Percentiles rank a stretch among this genome's conserved stretches.
These are phyloP conservation scores for Drosophila greeni DNA, from an alignment of 2,888 invertebrate species.

Conservation along the genomic window DNA sequence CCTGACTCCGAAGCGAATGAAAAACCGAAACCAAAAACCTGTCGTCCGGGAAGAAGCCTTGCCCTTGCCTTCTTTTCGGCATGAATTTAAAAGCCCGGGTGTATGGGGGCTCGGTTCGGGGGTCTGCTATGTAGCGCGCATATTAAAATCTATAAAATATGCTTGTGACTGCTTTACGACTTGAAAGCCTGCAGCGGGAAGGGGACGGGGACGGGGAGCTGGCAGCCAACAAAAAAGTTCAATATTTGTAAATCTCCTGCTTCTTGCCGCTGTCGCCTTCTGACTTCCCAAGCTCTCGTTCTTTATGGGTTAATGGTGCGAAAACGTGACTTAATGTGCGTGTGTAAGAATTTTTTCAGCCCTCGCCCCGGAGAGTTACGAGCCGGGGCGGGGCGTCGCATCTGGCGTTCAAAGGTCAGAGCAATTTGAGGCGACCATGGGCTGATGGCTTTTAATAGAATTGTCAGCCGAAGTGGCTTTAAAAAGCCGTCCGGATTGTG, in stretches of 20 bases:
- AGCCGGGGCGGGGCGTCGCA: slow-evolving; percentile 52
- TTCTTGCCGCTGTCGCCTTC: slow-evolving; percentile 33
- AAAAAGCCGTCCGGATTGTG: slow-evolving; percentile 9
- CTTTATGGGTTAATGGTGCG: slow-evolving; percentile 78
- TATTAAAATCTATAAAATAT: slow-evolving; percentile 75
- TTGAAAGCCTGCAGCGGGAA: slow-evolving; percentile 63
- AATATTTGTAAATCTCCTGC: slow-evolving; percentile 74
- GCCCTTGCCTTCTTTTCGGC: slow-evolving; percentile 70
- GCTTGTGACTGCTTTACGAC: slow-evolving; percentile 70
- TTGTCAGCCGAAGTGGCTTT: slow-evolving; percentile 55
- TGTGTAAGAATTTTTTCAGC: slow-evolving; percentile 64
- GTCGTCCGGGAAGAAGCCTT: slow-evolving; percentile 52
- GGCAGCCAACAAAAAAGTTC: slow-evolving; percentile 64
- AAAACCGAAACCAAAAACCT: slow-evolving; percentile 31
- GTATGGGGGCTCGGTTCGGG: slow-evolving; percentile 20
- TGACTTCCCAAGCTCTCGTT: slow-evolving; percentile 42
- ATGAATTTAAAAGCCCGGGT: slow-evolving; percentile 61
- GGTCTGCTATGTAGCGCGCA: slow-evolving; percentile 66
- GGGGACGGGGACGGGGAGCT: slow-evolving; percentile 32
- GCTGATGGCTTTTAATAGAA: slow-evolving; percentile 69
- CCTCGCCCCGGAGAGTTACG: slow-evolving; percentile 57
- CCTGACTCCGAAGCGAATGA: slow-evolving; percentile 18
- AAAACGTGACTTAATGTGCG: slow-evolving; percentile 77
- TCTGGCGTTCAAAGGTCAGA: slow-evolving; percentile 74
- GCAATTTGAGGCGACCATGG: slow-evolving; percentile 67